A percentile compares a stretch with the other conserved stretches of the same genome.
These are phyloP conservation scores for Zosterops japonicus DNA, from an alignment of 2,113 vertebrate species.

Conservation along the genomic window DNA sequence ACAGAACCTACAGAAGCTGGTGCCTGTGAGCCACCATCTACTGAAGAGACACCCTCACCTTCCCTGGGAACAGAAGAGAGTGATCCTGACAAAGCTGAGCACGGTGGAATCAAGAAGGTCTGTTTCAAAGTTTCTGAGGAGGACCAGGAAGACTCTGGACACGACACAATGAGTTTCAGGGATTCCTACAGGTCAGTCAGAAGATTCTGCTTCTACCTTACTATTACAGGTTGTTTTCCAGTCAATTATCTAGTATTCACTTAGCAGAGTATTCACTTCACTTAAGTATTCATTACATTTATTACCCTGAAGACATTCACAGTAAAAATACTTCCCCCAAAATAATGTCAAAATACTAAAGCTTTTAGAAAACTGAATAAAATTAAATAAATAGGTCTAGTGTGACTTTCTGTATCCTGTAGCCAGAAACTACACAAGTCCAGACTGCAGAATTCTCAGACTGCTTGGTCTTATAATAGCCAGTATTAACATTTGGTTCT, in stretches of 20 bases:
- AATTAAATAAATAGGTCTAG: background rate
- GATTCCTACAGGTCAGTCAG: constrained; percentile 93
- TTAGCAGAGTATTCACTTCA: background rate
- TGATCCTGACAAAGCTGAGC: constrained; percentile 87
- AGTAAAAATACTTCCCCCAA: background rate
- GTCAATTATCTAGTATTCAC: background rate
- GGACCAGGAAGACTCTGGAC: constrained; percentile 98
- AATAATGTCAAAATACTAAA: background rate
- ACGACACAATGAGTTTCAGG: constrained; percentile 97
- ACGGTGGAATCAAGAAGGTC: constrained; percentile 89
- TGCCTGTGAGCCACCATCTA: constrained; percentile 76
- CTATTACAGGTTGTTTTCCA: background rate
- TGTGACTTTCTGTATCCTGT: background rate
- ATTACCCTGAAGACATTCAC: background rate
- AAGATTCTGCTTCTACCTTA: background rate
- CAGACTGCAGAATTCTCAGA: background rate
- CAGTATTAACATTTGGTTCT: background rate
- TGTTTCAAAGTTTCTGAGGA: constrained; percentile 98
- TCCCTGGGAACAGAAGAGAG: constrained; percentile 82
- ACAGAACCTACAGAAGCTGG: constrained; percentile 87
- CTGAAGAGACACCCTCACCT: constrained; percentile 78
- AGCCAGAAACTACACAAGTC: background rate
- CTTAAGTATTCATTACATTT: background rate
- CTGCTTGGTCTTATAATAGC: background rate
- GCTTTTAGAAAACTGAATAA: background rate